Base-by-base conservation (phyloP, 2,888 invertebrate species). In the Hydrotaea cyrtoneurina region DNA sequence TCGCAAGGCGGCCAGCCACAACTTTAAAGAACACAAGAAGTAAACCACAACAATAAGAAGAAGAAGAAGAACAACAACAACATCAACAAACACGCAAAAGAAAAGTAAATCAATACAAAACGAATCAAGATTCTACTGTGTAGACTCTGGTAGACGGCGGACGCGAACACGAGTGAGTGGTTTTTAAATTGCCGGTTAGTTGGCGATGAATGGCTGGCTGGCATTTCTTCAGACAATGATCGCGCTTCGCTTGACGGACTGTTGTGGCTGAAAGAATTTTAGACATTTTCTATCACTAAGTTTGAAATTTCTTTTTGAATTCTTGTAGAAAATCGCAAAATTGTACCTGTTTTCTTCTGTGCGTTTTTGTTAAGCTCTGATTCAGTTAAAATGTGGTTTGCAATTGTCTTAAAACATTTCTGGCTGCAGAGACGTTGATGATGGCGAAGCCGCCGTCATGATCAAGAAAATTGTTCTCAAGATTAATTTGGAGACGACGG, bases 281-380 rank as follows among this genome's bases (percentile, higher is more conserved):
- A 64, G 79, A 50, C 59, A 83, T 76, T 13, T 71, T 76, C 75
- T 82, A 31, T 31, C 31, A 31, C 50, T 64, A 75, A 72, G 71
- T 80, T 83, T 77, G 15, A 83, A 83, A 79, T 83, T 79, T 72
- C 36, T 76, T 50, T 77, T 57, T 55, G 59, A 59, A 59, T 83
- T 73, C 57, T 71, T 17, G n/a, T 39, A 23, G 82, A 82, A 78
- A 23, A 59, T 59, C 5, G 15, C 26, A 23, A 59, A 59, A 59
- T 59, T 59, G 59, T 26, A 59, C 59, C 59, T 59, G 59, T 23
- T 59, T 26, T 59, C 59, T 26, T n/a, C 15, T 55, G 55, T 55
- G 55, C 5, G 3, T 21, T 59, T 2, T 59, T 59, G 59, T 15
- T 59, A 26, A 59, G 59, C 59, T 59, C 59, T 59, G 26, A 59